phyloP scores from a whole-genome alignment of 2,113 vertebrate genomes.

The Cyphomyrus plagiostoma region DNA sequence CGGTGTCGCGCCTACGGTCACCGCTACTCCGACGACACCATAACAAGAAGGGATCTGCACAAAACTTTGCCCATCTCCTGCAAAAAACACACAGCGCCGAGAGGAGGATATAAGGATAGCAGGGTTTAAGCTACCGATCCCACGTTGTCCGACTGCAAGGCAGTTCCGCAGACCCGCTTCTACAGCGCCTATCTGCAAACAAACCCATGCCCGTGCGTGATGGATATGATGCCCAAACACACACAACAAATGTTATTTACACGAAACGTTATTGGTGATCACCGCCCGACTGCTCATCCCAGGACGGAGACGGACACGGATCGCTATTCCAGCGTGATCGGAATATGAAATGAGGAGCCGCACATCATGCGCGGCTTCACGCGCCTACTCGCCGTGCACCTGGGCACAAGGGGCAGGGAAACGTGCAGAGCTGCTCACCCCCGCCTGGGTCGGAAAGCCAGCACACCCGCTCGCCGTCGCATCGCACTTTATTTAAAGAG shows the following conservation, averaged over 20 bases:
- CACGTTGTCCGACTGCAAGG: neutral
- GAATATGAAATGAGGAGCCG: neutral
- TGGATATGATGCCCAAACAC: neutral
- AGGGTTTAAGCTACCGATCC: neutral
- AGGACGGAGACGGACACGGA: neutral
- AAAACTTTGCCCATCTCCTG: neutral
- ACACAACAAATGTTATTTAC: neutral
- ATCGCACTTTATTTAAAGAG: neutral
- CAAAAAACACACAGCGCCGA: neutral
- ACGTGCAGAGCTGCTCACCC: neutral
- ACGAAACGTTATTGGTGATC: neutral
- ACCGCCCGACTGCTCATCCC: neutral
- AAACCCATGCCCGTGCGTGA: neutral
- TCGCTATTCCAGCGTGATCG: neutral
- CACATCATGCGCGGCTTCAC: too few relatives aligned
- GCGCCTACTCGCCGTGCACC: neutral
- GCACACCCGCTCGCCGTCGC: neutral
- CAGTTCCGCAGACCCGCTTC: neutral
- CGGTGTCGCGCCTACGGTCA: neutral
- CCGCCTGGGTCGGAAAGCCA: neutral
- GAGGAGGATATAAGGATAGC: neutral
- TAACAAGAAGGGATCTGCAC: neutral
- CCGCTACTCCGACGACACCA: neutral
- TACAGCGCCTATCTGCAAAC: neutral
- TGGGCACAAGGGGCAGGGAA: neutral